Evolutionary conservation across 2,888 invertebrate species (phyloP), one percentile per base, ranked within the genome.

Genomic region (Polyommatus iphigenia): DNA sequence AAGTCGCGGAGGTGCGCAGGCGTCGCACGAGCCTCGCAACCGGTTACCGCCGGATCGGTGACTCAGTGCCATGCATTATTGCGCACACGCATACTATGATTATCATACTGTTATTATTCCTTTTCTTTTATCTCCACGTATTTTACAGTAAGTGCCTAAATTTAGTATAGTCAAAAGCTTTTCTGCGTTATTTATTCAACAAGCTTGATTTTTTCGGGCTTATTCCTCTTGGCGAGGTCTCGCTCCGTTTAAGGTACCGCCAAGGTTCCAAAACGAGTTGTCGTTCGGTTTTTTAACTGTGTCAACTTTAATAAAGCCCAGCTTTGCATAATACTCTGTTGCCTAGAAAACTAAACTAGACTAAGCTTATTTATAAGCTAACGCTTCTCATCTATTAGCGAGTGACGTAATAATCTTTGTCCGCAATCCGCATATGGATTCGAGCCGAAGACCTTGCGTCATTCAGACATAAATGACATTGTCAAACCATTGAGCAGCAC

Each of bases 21-120:
- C 87, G 83, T 77, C 76, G 79, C 85, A 81, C 81, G 87, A 87
- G 86, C 29, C 67, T 67, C 67, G 67, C 67, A 20, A 46, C 88
- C 87, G 87, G 89, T 87, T 86, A 76, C 78, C 78, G 82, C 87
- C 85, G 85, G 87, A 84, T 85, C 82, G 82, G 83, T 90, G 89
- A 90, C 84, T 90, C 88, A 89, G 79, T 76, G 77, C 78, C 78
- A 80, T 79, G 32, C 71, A 76, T 78, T 78, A 50, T 62, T 62
- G 59, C 72, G 36, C 59, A 73, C 76, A 71, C 75, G 71, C 77
- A 80, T 80, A 79, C 77, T 78, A 77, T 78, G 76, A 71, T 77
- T 71, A 54, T 76, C 15, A 50, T 50, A 15, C 8, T 75, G 10
- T 18, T 75, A 15, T 15, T 54, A 24, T 50, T 75, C 46, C 29